These are phyloP conservation scores for Drosophila pallidifrons DNA, from an alignment of 1,140 invertebrate genomes.

Conservation along the genomic window DNA sequence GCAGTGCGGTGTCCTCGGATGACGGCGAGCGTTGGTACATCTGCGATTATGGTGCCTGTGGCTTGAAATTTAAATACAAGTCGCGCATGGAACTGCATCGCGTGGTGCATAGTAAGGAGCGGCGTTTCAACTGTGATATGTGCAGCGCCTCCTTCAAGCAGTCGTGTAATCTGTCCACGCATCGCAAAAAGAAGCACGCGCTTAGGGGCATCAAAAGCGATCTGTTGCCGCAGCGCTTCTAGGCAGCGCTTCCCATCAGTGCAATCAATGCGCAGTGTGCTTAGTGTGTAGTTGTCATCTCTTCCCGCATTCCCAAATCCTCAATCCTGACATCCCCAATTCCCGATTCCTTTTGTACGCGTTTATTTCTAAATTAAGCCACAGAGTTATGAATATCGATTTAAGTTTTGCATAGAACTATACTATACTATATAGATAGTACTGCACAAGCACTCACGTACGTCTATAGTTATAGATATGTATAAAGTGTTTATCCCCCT, in stretches of 20 bases:
- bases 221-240: conserved; percentile 70
- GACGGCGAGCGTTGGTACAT: conserved; percentile 82
- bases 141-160: conserved; percentile 81
- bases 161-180: conserved; percentile 80
- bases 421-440: conserved; percentile 2
- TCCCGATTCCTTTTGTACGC: neutral
- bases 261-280: conserved; percentile 9
- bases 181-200: conserved; percentile 79
- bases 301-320: neutral
- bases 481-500: conserved; percentile 12
- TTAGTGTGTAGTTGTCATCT: conserved; percentile 18
- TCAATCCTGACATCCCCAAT: too few species aligned
- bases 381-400: neutral
- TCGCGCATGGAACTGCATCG: conserved; percentile 80
- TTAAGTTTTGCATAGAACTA: neutral
- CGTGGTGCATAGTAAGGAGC: conserved; percentile 80
- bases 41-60: conserved; percentile 77
- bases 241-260: conserved; percentile 15
- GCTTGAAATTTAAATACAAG: conserved; percentile 81
- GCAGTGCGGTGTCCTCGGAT: conserved; percentile 78
- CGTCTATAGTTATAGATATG: neutral
- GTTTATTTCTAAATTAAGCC: neutral
- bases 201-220: conserved; percentile 73
- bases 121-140: conserved; percentile 78
- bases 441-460: too few species aligned